These are phyloP conservation scores for Campylomormyrus numenius DNA, from an alignment of 2,113 vertebrate genomes.

Conservation along the genomic window DNA sequence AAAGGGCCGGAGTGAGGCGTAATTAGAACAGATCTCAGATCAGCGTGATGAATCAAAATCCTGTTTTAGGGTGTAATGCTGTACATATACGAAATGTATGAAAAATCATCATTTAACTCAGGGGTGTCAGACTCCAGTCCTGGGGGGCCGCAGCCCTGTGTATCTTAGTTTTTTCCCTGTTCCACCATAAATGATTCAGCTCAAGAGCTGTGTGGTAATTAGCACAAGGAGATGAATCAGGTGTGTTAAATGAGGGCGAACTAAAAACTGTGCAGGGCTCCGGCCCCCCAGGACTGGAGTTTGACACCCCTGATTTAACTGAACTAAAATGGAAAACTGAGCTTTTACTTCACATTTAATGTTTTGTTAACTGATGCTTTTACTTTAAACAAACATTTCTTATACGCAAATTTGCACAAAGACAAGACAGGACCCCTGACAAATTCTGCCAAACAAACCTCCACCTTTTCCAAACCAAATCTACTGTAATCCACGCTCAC, in stretches of 20 bases:
- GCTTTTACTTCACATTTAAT: too few relatives aligned
- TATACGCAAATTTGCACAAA: background rate
- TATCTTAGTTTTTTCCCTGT: too few relatives aligned
- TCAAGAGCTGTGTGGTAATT: too few relatives aligned
- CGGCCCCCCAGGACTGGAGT: too few relatives aligned
- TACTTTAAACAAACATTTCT: background rate
- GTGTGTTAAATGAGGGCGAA: too few relatives aligned
- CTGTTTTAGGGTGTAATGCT: background rate
- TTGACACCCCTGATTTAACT: background rate
- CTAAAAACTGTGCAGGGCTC: background rate
- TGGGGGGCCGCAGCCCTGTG: background rate
- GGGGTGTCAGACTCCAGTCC: background rate
- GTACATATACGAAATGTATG: background rate
- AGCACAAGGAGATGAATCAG: too few relatives aligned
- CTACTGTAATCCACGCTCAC: background rate
- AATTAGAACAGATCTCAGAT: background rate
- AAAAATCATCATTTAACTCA: too few relatives aligned
- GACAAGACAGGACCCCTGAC: background rate
- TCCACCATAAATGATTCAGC: too few relatives aligned
- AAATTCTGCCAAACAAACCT: background rate
- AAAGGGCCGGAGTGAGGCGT: slow-evolving; percentile 24
- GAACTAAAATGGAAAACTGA: background rate
- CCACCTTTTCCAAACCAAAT: background rate
- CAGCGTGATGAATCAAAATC: background rate
- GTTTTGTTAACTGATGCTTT: background rate